Conservation (phyloP, 2,797 vertebrate species). For the Liasis olivaceus region DNA sequence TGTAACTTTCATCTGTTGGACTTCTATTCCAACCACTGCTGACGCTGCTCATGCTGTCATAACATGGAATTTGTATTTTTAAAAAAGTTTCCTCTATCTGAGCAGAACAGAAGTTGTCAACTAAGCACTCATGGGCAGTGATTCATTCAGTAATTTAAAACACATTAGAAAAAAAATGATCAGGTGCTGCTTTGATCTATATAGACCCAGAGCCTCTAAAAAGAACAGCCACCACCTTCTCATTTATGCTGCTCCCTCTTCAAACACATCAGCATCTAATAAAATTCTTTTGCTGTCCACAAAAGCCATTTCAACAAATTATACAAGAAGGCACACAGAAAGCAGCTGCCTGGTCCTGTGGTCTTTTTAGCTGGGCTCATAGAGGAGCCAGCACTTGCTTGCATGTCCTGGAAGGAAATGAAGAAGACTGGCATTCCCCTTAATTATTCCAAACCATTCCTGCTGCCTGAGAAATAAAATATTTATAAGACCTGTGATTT, state of each 20-base stretch:
- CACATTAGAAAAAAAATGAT: background rate
- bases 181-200: background rate
- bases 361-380: accelerated
- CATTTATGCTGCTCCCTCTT: background rate
- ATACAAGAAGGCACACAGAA: accelerated
- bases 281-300: background rate
- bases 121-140: accelerated
- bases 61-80: background rate
- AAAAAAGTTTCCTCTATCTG: background rate
- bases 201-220: conserved; percentile 10
- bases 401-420: background rate
- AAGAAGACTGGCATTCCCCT: conserved; percentile 10
- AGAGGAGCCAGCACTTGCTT: accelerated
- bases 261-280: conserved; percentile 13
- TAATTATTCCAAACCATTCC: conserved; percentile 48
- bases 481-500: conserved; percentile 71
- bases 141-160: accelerated
- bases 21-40: conserved; percentile 20
- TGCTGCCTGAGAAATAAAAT: conserved; percentile 69
- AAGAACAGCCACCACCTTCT: conserved; percentile 21
- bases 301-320: background rate
- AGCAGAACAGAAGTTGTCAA: background rate
- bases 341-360: background rate
- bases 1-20: conserved; percentile 17
- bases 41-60: background rate